Evolutionary conservation across 2,113 vertebrate genomes (phyloP), one percentile per base, ranked within the genome.

Genomic region (Labeo rohita): DNA sequence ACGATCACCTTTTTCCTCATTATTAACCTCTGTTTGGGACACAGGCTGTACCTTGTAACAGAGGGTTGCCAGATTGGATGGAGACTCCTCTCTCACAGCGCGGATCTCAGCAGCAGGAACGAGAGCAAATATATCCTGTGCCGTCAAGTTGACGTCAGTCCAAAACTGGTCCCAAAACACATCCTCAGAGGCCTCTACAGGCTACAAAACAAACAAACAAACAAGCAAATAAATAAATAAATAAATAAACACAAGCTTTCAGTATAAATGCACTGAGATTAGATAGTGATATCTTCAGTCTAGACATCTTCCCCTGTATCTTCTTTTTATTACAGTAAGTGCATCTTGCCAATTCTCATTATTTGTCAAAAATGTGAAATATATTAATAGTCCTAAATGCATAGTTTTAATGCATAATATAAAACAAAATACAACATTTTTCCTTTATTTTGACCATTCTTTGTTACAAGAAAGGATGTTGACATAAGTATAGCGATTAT

Each of bases 81-180:
- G 98, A 0, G 98, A 99, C 92, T 99, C 98, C 90, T 99, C 98
- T 86, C 98, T 93, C 84, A 99, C 97, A 0, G 98, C 98, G 89
- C 98, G 96, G 91, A 99, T 99, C 94, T 99, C 98, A 1, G 98
- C 98, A 34, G 98, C 97, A 10, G 98, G 98, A 87, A 99, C 97
- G 86, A 99, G 91, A 0, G 98, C 97, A 90, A 99, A 99, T 84
- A 99, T 97, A 90, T 99, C 98, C 93, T 99, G 98, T 84, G 99
- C 97, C 0, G 98, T 98, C 61, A 97, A 98, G 91, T 96, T 95
- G 3, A 96, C 96, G 92, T 99, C 97, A 39, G 97, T 96, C 98
- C 98, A 99, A 94, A 99, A 99, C 93, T 99, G 98, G 93, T 99
- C 98, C 98, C 98, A 99, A 88, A 99, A 99, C 70, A 96, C 97